These are phyloP conservation scores for Pampusana beccarii DNA, from an alignment of 2,113 vertebrate genomes.

Conservation along the genomic window DNA sequence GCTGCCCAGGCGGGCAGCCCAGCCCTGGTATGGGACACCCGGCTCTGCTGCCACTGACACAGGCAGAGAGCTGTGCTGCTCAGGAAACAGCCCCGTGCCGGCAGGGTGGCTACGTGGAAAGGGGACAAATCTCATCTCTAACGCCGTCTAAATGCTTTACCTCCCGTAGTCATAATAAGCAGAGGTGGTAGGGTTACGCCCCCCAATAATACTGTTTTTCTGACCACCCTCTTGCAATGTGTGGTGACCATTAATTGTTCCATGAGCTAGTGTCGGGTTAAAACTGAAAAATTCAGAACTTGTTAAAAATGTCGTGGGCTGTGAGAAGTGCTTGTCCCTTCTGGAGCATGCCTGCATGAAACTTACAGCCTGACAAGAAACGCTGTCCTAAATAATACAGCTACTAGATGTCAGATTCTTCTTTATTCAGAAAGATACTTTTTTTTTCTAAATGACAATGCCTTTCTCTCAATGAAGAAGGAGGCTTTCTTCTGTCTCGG, in stretches of 20 bases:
- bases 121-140: background rate
- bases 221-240: background rate
- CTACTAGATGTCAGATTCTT: background rate
- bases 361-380: background rate
- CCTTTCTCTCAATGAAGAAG: background rate
- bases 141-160: background rate
- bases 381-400: background rate
- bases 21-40: background rate
- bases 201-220: background rate
- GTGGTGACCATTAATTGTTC: background rate
- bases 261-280: background rate
- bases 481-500: background rate
- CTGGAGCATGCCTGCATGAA: background rate
- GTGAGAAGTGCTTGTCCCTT: background rate
- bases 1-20: background rate
- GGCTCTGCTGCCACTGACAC: background rate
- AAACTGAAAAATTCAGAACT: background rate
- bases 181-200: background rate
- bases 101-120: background rate
- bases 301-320: fast-evolving
- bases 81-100: background rate
- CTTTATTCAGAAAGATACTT: background rate
- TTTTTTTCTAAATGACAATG: background rate
- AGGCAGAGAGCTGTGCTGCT: background rate
- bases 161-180: fast-evolving